A percentile compares a stretch with the other conserved stretches of the same genome.
Evolutionary conservation across 2,888 invertebrate genomes (phyloP).

Genomic region (Reticulitermes lucifugus): DNA sequence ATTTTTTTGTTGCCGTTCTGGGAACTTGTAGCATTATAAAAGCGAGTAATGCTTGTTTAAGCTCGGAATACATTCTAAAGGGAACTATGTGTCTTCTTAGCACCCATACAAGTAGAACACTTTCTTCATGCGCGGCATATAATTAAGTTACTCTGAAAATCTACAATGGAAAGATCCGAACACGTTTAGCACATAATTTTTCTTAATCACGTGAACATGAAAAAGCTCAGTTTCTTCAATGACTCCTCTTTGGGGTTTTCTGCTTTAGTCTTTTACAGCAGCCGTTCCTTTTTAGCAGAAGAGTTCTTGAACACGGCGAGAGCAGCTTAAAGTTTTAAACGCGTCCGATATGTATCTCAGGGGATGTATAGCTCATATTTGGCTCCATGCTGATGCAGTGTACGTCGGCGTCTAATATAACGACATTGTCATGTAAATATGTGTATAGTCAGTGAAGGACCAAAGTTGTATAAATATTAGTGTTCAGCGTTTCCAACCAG

Average conservation of each 20-base stretch:
- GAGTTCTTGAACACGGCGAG: neutral
- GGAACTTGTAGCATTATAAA: too few relatives aligned
- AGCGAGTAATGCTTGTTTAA: neutral
- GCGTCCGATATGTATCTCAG: neutral
- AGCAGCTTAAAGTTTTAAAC: conserved; percentile 10
- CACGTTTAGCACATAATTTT: conserved; percentile 15
- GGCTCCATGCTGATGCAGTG: neutral
- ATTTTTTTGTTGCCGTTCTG: too few relatives aligned
- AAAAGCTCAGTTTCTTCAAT: neutral
- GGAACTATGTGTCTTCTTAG: neutral
- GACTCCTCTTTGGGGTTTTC: neutral
- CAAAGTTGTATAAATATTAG: neutral
- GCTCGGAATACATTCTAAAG: neutral
- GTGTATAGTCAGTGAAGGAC: neutral
- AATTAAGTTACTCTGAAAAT: neutral
- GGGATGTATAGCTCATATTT: conserved; percentile 20
- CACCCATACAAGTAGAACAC: neutral
- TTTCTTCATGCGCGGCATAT: neutral
- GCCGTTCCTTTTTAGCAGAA: neutral
- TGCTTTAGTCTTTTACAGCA: neutral
- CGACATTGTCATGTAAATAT: conserved; percentile 2
- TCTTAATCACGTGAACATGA: conserved; percentile 4
- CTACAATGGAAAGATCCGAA: neutral
- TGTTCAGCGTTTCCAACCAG: neutral
- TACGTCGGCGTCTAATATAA: neutral